Percentiles rank a stretch among this genome's conserved stretches.
These are phyloP conservation scores for Armadillidium nasatum DNA, from an alignment of 1,140 invertebrate species.

Conservation along the genomic window DNA sequence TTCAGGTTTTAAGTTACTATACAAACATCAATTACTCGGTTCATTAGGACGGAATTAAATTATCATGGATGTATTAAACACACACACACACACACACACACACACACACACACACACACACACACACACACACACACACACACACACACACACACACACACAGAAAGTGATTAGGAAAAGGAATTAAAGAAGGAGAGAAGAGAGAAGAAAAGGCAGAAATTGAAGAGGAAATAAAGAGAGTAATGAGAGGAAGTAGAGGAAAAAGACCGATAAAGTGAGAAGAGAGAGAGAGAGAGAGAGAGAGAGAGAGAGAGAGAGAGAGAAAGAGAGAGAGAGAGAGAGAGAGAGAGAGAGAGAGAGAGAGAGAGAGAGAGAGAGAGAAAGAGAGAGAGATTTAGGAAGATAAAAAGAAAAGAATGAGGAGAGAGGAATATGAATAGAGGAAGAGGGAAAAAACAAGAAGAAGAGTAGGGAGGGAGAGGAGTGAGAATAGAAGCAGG, in stretches of 20 bases:
- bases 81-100: too few species aligned
- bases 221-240: neutral
- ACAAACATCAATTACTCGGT: too few species aligned
- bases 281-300: neutral
- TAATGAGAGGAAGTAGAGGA: neutral
- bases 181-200: too few species aligned
- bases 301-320: conserved; percentile 24
- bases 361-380: neutral
- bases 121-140: too few species aligned
- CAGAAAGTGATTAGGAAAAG: too few species aligned
- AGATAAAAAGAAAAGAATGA: neutral
- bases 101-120: too few species aligned
- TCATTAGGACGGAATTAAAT: too few species aligned
- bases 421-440: neutral
- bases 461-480: neutral
- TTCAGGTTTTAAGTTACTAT: too few species aligned
- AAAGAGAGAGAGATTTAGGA: neutral
- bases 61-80: too few species aligned
- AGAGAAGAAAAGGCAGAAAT: neutral
- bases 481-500: neutral
- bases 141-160: too few species aligned
- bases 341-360: neutral
- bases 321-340: conserved; percentile 14
- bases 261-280: neutral
- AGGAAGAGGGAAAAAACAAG: neutral